Percentiles rank a stretch among this genome's conserved stretches.
Evolutionary conservation across 2,797 vertebrate genomes (phyloP).

Genomic region (Odontamblyopus lacepedii): DNA sequence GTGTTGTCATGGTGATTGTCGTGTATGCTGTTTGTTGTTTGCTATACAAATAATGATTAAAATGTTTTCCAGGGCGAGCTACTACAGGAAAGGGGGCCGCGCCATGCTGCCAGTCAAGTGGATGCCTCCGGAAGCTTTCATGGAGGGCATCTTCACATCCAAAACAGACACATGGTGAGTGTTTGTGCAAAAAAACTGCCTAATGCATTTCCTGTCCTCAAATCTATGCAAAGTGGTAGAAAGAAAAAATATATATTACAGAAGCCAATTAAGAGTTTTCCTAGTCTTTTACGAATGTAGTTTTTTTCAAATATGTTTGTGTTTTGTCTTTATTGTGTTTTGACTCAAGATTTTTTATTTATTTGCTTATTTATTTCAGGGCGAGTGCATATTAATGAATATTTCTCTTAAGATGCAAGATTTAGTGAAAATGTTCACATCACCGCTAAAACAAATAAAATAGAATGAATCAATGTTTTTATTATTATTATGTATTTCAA

Average conservation of each 20-base stretch:
- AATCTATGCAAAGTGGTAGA: not conserved
- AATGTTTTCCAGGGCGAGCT: conserved; percentile 82
- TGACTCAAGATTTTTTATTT: too few relatives aligned
- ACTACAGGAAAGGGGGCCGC: conserved; percentile 88
- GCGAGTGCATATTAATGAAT: too few relatives aligned
- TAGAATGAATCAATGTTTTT: too few relatives aligned
- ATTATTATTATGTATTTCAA: too few relatives aligned
- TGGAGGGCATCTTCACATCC: conserved; percentile 94
- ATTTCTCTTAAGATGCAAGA: too few relatives aligned
- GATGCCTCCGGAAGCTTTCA: conserved; percentile 94
- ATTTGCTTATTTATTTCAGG: too few relatives aligned
- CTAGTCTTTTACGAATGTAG: not conserved
- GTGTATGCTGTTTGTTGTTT: not conserved
- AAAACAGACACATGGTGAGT: conserved; percentile 93
- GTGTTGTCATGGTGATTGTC: conserved; percentile 52
- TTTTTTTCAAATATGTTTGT: not conserved
- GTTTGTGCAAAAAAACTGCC: not conserved
- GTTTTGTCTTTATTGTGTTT: not conserved
- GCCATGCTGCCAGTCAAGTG: conserved; percentile 94
- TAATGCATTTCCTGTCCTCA: conserved; percentile 2
- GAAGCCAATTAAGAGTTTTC: not conserved
- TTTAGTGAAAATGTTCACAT: too few relatives aligned
- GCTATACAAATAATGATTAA: conserved; percentile 4
- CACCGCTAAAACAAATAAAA: too few relatives aligned
- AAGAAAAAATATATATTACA: not conserved